Evolutionary conservation across 2,797 vertebrate genomes (phyloP), one percentile per base, ranked within the genome.

Genomic region (Micromesistius poutassou): DNA sequence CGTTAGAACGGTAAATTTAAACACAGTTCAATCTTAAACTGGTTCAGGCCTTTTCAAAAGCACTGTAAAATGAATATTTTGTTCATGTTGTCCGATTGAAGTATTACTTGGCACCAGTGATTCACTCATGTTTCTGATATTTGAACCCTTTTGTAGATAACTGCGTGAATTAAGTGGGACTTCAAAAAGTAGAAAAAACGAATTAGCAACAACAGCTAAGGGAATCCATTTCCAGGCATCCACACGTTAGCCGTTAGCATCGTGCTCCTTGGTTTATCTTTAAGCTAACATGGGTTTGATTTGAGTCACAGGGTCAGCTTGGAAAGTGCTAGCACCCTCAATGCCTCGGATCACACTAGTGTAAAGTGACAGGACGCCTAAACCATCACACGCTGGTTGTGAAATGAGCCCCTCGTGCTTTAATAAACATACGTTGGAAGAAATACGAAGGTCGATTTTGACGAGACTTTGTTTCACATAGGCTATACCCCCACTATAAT

Each of bases 271-370:
- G 91, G 92, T 89, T 94, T 94, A 90, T 93, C 90, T 91, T 93
- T 88, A 89, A 87, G 84, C 88, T 87, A 92, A 87, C 92, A 94
- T 91, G 91, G 93, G 91, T 95, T 94, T 93, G 93, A 95, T 95
- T 95, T 94, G 89, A 93, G 94, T 92, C 87, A 95, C 92, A 80
- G 89, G 91, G 92, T 91, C 85, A 80, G 87, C 87, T 90, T 92
- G 84, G 88, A 91, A 91, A 87, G 88, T 91, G 93, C 93, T 88
- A 87, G 91, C 92, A 92, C 92, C 90, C 81, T 84, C 81, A 87
- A 91, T 90, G 91, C 87, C 93, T 93, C 92, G 91, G 85, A 91
- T 96, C 95, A 94, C 83, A 80, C 89, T 95, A 94, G 94, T 30
- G 83, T 91, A 91, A 95, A 94, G 91, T 94, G 96, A 95, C 95